Percentiles rank a stretch among this genome's conserved stretches.
phyloP scores from a whole-genome alignment of 1,140 invertebrate genomes.

The Scylla paramamosain region DNA sequence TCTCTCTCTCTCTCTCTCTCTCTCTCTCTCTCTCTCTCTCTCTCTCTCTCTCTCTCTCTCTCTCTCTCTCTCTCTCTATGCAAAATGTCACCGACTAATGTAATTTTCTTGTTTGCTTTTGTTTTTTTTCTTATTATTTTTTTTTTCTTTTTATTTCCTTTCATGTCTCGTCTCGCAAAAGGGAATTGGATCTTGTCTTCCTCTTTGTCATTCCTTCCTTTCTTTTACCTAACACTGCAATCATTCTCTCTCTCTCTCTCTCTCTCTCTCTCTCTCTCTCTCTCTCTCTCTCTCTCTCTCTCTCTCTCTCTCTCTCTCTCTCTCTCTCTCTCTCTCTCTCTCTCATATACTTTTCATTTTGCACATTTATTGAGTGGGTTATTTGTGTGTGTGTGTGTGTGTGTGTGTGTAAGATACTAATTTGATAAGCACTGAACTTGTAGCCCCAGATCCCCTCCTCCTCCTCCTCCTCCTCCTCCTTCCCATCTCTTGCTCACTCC shows the following conservation, averaged over 20 bases:
- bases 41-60: slow-evolving; percentile 19
- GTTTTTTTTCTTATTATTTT: neutral
- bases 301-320: slow-evolving; percentile 35
- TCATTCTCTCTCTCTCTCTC: neutral
- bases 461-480: too few relatives aligned
- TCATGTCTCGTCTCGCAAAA: neutral
- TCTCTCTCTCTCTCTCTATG: neutral
- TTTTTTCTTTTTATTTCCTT: neutral
- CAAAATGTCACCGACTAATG: too few relatives aligned
- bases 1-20: slow-evolving; percentile 1
- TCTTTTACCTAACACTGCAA: neutral
- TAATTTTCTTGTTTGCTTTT: neutral
- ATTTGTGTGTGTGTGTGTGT: slow-evolving; percentile 35
- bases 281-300: neutral
- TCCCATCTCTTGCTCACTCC: too few relatives aligned
- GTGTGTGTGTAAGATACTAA: neutral
- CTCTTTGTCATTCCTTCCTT: neutral
- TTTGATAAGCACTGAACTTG: too few relatives aligned
- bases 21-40: neutral
- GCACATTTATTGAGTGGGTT: neutral
- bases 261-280: neutral
- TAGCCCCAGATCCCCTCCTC: too few relatives aligned
- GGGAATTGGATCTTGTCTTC: neutral
- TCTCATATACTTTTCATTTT: neutral
- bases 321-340: neutral